phyloP scores from a whole-genome alignment of 2,797 vertebrate species.

The Danio kyathit region DNA sequence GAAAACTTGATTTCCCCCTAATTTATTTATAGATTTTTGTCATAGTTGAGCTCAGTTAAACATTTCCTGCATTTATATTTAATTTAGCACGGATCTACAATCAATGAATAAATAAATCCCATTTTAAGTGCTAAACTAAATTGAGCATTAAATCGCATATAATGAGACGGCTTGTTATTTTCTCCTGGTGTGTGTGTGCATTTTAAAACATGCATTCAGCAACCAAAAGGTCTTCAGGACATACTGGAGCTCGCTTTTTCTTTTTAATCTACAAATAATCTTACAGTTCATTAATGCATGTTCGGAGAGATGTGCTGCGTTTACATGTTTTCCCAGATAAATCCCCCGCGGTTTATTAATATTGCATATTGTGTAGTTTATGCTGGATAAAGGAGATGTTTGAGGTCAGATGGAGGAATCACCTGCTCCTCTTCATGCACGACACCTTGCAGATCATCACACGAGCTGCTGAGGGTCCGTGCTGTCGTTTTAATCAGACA shows the following conservation, averaged over 20 bases:
- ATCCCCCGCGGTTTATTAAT: slow-evolving; percentile 23
- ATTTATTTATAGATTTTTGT: background rate
- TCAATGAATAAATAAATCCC: background rate
- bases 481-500: slow-evolving; percentile 14
- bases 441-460: background rate
- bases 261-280: slow-evolving; percentile 22
- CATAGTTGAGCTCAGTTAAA: background rate
- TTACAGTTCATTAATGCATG: slow-evolving; percentile 23
- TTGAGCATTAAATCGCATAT: slow-evolving; percentile 11
- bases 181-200: slow-evolving; percentile 1
- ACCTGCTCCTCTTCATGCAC: background rate
- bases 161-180: slow-evolving; percentile 8
- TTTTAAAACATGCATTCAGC: background rate
- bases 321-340: slow-evolving; percentile 23
- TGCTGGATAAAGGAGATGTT: slow-evolving; percentile 11
- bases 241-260: background rate
- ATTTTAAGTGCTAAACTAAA: slow-evolving; percentile 5
- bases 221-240: slow-evolving; percentile 15
- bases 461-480: background rate
- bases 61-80: background rate
- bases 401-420: slow-evolving; percentile 10
- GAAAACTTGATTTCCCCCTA: background rate
- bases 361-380: slow-evolving; percentile 33
- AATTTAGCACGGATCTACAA: background rate
- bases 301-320: slow-evolving; percentile 27